phyloP scores from a whole-genome alignment of 2,888 invertebrate species.

The Drosophila emarginata region DNA sequence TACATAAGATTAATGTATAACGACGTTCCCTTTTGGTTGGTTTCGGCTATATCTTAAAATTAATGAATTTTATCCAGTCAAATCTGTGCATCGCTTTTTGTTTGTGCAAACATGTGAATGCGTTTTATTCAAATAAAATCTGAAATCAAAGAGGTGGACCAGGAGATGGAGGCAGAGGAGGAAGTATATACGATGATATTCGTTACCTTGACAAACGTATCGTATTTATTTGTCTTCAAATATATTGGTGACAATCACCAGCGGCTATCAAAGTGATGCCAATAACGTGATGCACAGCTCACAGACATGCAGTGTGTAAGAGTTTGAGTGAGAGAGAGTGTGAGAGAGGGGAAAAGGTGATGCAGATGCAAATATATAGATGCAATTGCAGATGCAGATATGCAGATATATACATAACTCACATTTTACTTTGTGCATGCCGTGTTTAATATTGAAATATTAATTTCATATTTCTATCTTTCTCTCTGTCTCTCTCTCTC shows the following conservation, averaged over 20 bases:
- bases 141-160: constrained; percentile 53
- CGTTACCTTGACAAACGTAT: constrained; percentile 69
- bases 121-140: constrained; percentile 65
- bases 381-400: constrained; percentile 11
- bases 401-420: constrained; percentile 13
- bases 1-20: too few species aligned
- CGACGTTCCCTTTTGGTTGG: too few species aligned
- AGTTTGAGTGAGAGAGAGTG: neutral
- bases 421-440: constrained; percentile 46
- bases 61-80: too few species aligned
- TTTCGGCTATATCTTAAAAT: too few species aligned
- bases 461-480: constrained; percentile 52
- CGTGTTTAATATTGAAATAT: constrained; percentile 61
- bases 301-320: constrained; percentile 19
- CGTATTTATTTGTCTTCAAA: constrained; percentile 56
- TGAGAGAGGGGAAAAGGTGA: neutral
- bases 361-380: constrained; percentile 4
- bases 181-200: constrained; percentile 13
- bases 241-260: constrained; percentile 69
- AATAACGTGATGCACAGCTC: constrained; percentile 57
- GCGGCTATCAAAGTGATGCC: constrained; percentile 68
- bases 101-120: constrained; percentile 50
- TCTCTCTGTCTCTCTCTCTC: neutral
- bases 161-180: constrained; percentile 20
- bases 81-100: constrained; percentile 18